phyloP scores from a whole-genome alignment of 1,140 invertebrate genomes.

The Pogonomyrmex barbatus region DNA sequence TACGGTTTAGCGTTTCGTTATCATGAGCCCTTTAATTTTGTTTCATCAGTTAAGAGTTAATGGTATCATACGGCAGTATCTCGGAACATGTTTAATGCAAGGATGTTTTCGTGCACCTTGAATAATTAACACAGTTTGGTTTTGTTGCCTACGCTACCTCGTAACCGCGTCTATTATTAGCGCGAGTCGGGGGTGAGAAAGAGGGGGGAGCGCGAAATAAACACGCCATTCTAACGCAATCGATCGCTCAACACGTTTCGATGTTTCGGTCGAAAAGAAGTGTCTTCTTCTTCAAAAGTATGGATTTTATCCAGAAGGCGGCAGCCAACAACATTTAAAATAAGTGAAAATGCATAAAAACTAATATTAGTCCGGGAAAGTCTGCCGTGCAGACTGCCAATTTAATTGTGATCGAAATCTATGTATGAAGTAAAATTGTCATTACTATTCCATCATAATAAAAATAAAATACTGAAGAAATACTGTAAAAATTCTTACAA shows the following conservation, averaged over 20 bases:
- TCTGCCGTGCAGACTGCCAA: background rate
- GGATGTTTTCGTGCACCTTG: slow-evolving; percentile 58
- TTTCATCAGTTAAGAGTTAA: slow-evolving; percentile 57
- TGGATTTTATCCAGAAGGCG: background rate
- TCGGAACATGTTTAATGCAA: slow-evolving; percentile 56
- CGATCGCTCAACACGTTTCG: background rate
- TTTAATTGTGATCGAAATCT: slow-evolving; percentile 29
- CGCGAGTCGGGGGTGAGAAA: background rate
- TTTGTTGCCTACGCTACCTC: slow-evolving; percentile 54
- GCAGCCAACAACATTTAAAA: background rate
- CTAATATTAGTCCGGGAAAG: background rate
- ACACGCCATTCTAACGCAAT: slow-evolving; percentile 43
- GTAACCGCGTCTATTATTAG: slow-evolving; percentile 60
- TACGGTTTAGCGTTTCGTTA: slow-evolving; percentile 31
- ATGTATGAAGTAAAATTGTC: background rate
- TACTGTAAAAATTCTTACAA: background rate
- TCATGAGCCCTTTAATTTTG: slow-evolving; percentile 49
- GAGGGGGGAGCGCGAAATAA: slow-evolving; percentile 28
- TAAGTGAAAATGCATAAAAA: background rate
- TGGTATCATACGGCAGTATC: slow-evolving; percentile 49
- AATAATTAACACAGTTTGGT: slow-evolving; percentile 63
- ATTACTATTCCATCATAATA: background rate
- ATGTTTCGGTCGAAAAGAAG: slow-evolving; percentile 15
- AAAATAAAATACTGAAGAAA: slow-evolving; percentile 11
- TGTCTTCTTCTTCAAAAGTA: background rate